Percentiles rank a stretch among this genome's conserved stretches.
These are phyloP conservation scores for Toxotes lorentzi DNA, from an alignment of 2,797 vertebrate genomes.

Conservation along the genomic window DNA sequence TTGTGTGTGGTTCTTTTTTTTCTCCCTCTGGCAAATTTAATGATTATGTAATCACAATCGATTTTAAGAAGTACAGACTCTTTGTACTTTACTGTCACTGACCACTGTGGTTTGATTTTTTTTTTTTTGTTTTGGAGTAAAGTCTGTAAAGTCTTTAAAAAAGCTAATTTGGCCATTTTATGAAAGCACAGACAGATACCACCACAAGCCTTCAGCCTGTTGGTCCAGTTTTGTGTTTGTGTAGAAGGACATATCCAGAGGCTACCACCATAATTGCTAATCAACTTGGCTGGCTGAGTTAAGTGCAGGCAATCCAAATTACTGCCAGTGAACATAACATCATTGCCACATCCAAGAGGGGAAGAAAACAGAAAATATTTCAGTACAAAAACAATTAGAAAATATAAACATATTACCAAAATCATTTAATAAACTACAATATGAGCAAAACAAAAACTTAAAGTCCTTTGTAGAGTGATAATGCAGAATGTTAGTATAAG, in stretches of 20 bases:
- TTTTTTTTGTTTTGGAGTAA: slow-evolving; percentile 19
- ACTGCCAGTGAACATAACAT: slow-evolving; percentile 64
- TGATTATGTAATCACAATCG: slow-evolving; percentile 38
- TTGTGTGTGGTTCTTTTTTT: slow-evolving; percentile 2
- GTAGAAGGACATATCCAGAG: slow-evolving; percentile 65
- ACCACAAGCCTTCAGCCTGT: slow-evolving; percentile 43
- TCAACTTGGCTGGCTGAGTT: slow-evolving; percentile 68
- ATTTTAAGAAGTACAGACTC: slow-evolving; percentile 32
- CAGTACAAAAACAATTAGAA: slow-evolving; percentile 72
- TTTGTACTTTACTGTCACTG: slow-evolving; percentile 18
- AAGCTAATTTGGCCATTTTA: slow-evolving; percentile 36
- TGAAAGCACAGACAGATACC: slow-evolving; percentile 39
- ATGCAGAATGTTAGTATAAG: slow-evolving; percentile 61
- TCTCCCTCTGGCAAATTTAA: slow-evolving; percentile 7
- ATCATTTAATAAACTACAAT: slow-evolving; percentile 44
- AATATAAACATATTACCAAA: slow-evolving; percentile 66
- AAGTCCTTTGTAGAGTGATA: slow-evolving; percentile 21
- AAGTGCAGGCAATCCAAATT: slow-evolving; percentile 64
- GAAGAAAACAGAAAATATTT: slow-evolving; percentile 57
- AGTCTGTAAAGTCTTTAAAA: not conserved
- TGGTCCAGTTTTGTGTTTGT: slow-evolving; percentile 59
- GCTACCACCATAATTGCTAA: slow-evolving; percentile 71
- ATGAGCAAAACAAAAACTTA: slow-evolving; percentile 23
- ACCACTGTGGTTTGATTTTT: slow-evolving; percentile 18
- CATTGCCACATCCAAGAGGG: slow-evolving; percentile 60